These are phyloP conservation scores for Oryzias melastigma DNA, from an alignment of 2,113 vertebrate species.

Conservation along the genomic window DNA sequence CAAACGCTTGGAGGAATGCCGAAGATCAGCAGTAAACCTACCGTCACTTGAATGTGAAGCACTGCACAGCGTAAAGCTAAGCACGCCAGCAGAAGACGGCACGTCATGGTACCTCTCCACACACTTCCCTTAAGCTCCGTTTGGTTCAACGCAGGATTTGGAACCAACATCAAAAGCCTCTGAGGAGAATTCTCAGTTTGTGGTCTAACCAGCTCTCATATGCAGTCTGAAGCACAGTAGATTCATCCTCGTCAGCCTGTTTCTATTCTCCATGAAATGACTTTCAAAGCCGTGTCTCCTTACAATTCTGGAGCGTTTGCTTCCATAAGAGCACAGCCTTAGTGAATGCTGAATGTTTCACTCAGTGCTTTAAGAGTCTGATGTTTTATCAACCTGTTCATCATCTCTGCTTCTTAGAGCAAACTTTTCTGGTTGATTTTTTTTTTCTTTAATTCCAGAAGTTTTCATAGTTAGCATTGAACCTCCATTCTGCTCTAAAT, in stretches of 20 bases:
- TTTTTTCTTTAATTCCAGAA: conserved; percentile 34
- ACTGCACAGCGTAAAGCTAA: conserved; percentile 35
- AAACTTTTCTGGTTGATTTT: conserved; percentile 23
- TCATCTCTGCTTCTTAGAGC: neutral
- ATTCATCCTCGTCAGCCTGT: conserved; percentile 15
- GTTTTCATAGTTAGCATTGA: conserved; percentile 4
- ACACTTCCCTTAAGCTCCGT: conserved; percentile 20
- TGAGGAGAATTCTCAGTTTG: conserved; percentile 16
- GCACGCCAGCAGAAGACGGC: conserved; percentile 27
- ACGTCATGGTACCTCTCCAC: conserved; percentile 19
- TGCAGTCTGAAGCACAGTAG: conserved; percentile 53
- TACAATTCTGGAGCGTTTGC: conserved; percentile 19
- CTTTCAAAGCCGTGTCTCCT: conserved; percentile 5
- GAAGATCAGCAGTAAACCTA: neutral
- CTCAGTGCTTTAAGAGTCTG: conserved; percentile 23
- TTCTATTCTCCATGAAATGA: conserved; percentile 13
- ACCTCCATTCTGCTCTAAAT: conserved; percentile 5
- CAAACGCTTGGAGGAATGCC: neutral
- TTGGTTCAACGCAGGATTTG: conserved; percentile 30
- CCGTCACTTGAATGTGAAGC: conserved; percentile 39
- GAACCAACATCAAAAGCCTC: conserved; percentile 31
- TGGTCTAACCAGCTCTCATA: conserved; percentile 3
- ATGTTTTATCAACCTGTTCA: conserved; percentile 49
- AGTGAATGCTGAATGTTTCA: conserved; percentile 6
- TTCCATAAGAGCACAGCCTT: neutral